Evolutionary conservation across 2,797 vertebrate species (phyloP), one percentile per base, ranked within the genome.

Genomic region (Lagorchestes hirsutus): DNA sequence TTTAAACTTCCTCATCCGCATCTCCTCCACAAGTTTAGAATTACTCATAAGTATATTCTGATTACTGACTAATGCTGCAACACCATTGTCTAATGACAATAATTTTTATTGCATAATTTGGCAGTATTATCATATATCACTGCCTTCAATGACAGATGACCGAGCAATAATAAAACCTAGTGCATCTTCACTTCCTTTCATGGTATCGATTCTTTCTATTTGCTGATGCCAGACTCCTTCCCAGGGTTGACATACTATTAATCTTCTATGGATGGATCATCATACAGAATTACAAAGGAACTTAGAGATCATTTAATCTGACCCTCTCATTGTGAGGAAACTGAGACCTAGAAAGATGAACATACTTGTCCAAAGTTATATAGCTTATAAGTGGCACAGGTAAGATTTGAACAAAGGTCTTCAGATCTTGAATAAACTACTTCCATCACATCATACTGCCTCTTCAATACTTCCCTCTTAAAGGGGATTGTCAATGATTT

Each of bases 221-320:
- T 97, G 97, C 96, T 97, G 97, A 97, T 95, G 94, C 94, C 96
- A 97, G 94, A 97, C 93, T 91, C 96, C 90, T 97, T 94, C 95
- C 96, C 92, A 97, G 95, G 94, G 97, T 96, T 97, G 62, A 92
- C n/a, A 92, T 54, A 59, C 95, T 93, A 96, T 96, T 82, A 27
- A 82, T 46, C 22, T 82, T 82, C 74, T 46, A 46, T 10, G 11
- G 0, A 82, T 46, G 40, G 40, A 2, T 82, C n/a, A 82, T 82
- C 27, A 27, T 46, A 82, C 22, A 46, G 18, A 82, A 82, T 46
- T 22, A 4, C 22, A 82, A 46, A 82, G 40, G 1, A 46, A 27
- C 40, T 46, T 46, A 0, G 40, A 87, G 3, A 27, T 46, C 3
- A 87, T 50, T 87, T 87, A 50, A 27, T 87, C 2, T 50, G 74